A percentile compares a stretch with the other conserved stretches of the same genome.
phyloP scores from a whole-genome alignment of 2,113 vertebrate species.

The Rhinolophus sinicus region DNA sequence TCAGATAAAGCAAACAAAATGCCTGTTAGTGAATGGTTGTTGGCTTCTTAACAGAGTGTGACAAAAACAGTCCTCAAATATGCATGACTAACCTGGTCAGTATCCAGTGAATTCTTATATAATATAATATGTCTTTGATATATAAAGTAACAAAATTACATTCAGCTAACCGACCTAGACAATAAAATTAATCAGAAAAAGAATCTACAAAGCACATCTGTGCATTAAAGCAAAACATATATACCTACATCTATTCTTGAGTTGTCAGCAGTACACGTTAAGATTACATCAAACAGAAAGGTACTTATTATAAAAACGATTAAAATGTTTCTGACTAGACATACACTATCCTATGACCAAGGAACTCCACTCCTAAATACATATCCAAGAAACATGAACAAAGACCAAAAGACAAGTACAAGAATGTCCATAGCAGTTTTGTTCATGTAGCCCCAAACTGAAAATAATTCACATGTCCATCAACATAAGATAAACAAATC shows the following conservation, averaged over 20 bases:
- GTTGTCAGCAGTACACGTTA: background rate
- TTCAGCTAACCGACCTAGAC: conserved; percentile 42
- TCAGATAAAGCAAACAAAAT: conserved; percentile 58
- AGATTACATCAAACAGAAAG: conserved; percentile 22
- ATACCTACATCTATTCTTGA: background rate
- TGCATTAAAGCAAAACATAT: background rate
- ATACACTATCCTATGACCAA: background rate
- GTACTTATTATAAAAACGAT: background rate
- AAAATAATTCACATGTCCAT: background rate
- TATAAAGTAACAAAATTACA: conserved; percentile 47
- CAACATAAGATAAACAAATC: background rate
- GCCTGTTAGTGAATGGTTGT: conserved; percentile 13
- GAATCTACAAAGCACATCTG: conserved; percentile 18
- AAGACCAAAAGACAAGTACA: background rate
- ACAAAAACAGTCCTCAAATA: conserved; percentile 59
- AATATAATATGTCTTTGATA: conserved; percentile 39
- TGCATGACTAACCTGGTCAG: conserved; percentile 50
- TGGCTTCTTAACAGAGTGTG: conserved; percentile 72
- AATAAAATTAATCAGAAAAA: conserved; percentile 36
- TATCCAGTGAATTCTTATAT: background rate
- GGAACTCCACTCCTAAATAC: conserved; percentile 19
- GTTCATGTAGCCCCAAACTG: background rate
- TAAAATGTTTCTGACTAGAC: conserved; percentile 10
- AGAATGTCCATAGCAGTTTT: background rate
- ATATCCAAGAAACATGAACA: background rate